phyloP scores from a whole-genome alignment of 2,113 vertebrate species.

The Nesogale talazaci region DNA sequence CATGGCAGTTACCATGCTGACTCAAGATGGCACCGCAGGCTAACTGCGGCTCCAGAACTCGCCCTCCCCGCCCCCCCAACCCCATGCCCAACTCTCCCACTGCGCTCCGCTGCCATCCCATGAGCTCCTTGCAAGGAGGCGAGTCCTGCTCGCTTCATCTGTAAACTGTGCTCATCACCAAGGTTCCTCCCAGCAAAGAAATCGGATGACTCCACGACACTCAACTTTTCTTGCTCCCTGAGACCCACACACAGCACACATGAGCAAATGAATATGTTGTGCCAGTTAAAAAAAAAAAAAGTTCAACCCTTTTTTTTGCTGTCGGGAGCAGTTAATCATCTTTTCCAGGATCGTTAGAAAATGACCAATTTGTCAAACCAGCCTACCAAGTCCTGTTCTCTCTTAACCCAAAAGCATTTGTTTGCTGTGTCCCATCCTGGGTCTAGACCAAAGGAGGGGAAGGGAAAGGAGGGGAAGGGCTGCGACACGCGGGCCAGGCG shows the following conservation, averaged over 20 bases:
- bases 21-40: background rate
- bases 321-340: constrained; percentile 41
- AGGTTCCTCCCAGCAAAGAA: constrained; percentile 33
- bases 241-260: background rate
- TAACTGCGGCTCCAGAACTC: background rate
- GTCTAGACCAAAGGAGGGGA: background rate
- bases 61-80: background rate
- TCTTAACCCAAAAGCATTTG: constrained; percentile 23
- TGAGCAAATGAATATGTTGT: constrained; percentile 32
- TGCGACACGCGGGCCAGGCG: background rate
- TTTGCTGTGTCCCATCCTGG: constrained; percentile 16
- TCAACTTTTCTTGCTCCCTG: background rate
- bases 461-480: background rate
- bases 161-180: background rate
- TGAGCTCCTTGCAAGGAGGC: background rate
- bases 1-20: background rate
- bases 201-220: background rate
- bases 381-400: constrained; percentile 36
- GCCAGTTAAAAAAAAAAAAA: background rate
- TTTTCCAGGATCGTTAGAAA: constrained; percentile 55
- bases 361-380: constrained; percentile 57
- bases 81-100: background rate
- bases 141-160: background rate
- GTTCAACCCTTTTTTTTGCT: too few species aligned
- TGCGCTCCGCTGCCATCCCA: background rate